Base-by-base conservation (phyloP, 35 echinoderm and acorn worm genomes). In the Strongylocentrotus purpuratus region DNA sequence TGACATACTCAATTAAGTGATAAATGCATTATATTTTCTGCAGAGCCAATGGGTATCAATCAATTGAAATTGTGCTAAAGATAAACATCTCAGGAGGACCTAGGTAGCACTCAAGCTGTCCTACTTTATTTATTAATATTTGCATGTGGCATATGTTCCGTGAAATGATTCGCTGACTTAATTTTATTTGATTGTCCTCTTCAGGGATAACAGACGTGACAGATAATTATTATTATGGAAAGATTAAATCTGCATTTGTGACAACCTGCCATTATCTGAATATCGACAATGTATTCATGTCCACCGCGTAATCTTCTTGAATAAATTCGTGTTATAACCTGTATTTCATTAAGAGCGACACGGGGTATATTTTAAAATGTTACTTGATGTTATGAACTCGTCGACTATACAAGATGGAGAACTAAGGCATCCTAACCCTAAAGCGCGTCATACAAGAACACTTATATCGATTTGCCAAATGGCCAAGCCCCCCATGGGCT, bases 401-500 rank as follows among this genome's bases (percentile, higher is more conserved):
- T 70, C 5, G 61, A 70, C 20, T 78, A 78, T 7, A 78, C 35
- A 1, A 7, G 65, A 28, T 78, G 20, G 65, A n/a, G 65, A 78
- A 78, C 65, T 78, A n/a, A 78, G 52, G 65, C 65, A 78, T 78
- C 22, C 65, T 6, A 25, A 93, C 91, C 91, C 91, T 48, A 25
- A 14, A 46, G 91, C 91, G 31, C 91, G 91, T n/a, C 47, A 58
- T 93, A 46, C 91, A 58, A 41, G 91, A 93, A 93, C 91, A 32
- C 91, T 93, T 93, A n/a, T 45, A 93, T 93, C 48, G 91, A 93
- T 93, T 93, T 46, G 48, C 33, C 91, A 93, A 93, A 93, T 93
- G 91, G 46, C 46, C 48, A 28, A 93, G 48, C 91, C 91, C 91
- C 91, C 91, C 22, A 33, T 58, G 48, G 91, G 91, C 91, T 93